Percentiles rank a stretch among this genome's conserved stretches.
Conservation (phyloP, 2,113 vertebrate genomes). For the Eurypyga helias region DNA sequence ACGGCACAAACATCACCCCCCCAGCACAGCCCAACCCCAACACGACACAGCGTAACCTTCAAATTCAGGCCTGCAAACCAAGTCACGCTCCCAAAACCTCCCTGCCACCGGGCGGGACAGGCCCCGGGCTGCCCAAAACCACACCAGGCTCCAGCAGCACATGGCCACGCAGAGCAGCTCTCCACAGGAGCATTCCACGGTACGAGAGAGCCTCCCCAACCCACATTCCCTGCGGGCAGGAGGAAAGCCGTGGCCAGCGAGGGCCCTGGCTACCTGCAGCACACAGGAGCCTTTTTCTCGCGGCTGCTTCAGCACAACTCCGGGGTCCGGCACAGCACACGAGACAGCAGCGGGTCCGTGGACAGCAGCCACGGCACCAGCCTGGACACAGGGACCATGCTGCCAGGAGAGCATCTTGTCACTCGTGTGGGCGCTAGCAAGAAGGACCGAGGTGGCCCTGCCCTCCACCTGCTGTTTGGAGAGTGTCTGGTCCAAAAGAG, state of each 20-base stretch:
- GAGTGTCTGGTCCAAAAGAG: background rate
- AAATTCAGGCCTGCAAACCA: background rate
- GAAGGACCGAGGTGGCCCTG: background rate
- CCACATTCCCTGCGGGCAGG: background rate
- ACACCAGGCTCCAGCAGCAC: background rate
- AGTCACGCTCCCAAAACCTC: background rate
- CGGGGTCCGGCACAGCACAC: background rate
- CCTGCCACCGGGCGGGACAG: background rate
- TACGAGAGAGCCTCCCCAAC: background rate
- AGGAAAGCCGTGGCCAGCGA: background rate
- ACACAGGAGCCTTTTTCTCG: background rate
- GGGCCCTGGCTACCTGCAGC: background rate
- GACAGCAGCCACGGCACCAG: fast-evolving
- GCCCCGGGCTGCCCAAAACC: background rate
- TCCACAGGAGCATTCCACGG: background rate
- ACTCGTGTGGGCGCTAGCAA: fast-evolving
- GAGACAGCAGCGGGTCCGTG: fast-evolving
- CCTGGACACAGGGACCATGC: fast-evolving
- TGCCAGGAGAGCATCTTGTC: background rate
- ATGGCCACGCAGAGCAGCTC: fast-evolving
- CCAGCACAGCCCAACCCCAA: background rate
- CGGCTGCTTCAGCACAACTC: background rate
- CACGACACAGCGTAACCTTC: background rate
- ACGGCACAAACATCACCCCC: fast-evolving
- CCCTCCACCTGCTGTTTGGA: constrained; percentile 38